Percentiles rank a stretch among this genome's conserved stretches.
Conservation (phyloP, 2,888 invertebrate genomes). For the Deladenus siricidicola region DNA sequence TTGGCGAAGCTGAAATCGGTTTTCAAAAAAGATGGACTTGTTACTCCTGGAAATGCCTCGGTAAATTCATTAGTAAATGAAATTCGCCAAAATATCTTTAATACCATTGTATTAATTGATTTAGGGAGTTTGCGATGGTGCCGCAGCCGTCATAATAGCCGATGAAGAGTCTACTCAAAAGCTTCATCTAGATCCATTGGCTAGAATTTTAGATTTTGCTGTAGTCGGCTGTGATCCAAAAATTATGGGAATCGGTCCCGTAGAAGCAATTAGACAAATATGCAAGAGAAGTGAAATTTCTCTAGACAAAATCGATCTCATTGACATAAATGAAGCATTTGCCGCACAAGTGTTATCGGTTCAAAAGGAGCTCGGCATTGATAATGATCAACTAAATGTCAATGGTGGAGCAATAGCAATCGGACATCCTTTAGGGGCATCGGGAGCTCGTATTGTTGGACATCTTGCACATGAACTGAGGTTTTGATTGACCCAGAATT, state of each 20-base stretch:
- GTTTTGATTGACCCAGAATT: too few relatives aligned
- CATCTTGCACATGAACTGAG: constrained; percentile 48
- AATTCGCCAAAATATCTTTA: too few relatives aligned
- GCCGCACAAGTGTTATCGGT: constrained; percentile 85
- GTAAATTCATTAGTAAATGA: too few relatives aligned
- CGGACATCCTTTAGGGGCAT: constrained; percentile 49
- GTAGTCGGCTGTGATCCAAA: constrained; percentile 81
- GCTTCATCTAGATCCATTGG: constrained; percentile 75
- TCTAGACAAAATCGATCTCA: constrained; percentile 63
- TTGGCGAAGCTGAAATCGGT: constrained; percentile 69
- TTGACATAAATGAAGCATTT: constrained; percentile 83
- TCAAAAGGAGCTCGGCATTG: constrained; percentile 76
- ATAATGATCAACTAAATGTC: constrained; percentile 78
- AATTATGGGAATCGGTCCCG: constrained; percentile 85
- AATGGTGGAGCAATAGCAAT: constrained; percentile 58
- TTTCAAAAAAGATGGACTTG: constrained; percentile 46
- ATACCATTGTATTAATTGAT: constrained; percentile 10
- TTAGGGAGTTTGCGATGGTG: constrained; percentile 90
- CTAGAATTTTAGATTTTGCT: constrained; percentile 81
- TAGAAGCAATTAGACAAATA: constrained; percentile 79
- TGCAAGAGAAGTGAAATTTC: constrained; percentile 71
- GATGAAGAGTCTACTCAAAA: constrained; percentile 78
- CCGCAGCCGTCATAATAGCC: constrained; percentile 80
- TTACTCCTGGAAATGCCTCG: constrained; percentile 48
- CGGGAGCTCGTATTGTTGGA: constrained; percentile 46